Conservation (phyloP, 2,888 invertebrate species). For the Amiota mariae region DNA sequence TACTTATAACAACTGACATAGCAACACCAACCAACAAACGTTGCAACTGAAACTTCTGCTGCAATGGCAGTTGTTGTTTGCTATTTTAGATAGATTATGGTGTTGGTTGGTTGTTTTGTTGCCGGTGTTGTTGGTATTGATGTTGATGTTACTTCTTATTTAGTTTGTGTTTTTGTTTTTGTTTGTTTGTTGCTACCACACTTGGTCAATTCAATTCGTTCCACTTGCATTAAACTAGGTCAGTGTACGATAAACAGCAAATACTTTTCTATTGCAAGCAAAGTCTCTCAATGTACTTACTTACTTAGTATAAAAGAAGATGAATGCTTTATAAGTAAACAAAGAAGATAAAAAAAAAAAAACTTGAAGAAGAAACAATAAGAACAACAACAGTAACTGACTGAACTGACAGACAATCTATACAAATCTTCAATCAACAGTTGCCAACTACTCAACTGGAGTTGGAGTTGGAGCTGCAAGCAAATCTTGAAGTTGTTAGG, state of each 20-base stretch:
- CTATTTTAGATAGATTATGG: slow-evolving; percentile 43
- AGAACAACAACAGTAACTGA: too few species aligned
- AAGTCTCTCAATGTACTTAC: background rate
- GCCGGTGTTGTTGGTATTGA: slow-evolving; percentile 12
- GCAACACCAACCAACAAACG: background rate
- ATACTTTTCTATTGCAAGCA: background rate
- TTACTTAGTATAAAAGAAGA: background rate
- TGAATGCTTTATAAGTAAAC: too few species aligned
- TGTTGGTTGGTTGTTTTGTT: background rate
- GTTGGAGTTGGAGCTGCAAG: too few species aligned
- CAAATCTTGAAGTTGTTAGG: background rate
- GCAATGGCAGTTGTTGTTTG: slow-evolving; percentile 46
- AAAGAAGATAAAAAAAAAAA: too few species aligned
- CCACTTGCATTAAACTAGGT: slow-evolving; percentile 71
- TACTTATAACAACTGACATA: too few species aligned
- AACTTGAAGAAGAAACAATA: too few species aligned
- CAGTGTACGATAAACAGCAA: slow-evolving; percentile 43
- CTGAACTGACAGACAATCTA: too few species aligned
- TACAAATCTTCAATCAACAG: too few species aligned
- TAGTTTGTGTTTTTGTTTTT: slow-evolving; percentile 48
- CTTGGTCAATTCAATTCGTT: slow-evolving; percentile 65
- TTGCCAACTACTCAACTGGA: too few species aligned
- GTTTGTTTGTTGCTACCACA: slow-evolving; percentile 43
- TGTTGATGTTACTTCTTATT: slow-evolving; percentile 9
- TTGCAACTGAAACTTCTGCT: slow-evolving; percentile 12